Percentiles rank a stretch among this genome's conserved stretches.
Conservation (phyloP, 2,113 vertebrate species). For the Heterochromis multidens region DNA sequence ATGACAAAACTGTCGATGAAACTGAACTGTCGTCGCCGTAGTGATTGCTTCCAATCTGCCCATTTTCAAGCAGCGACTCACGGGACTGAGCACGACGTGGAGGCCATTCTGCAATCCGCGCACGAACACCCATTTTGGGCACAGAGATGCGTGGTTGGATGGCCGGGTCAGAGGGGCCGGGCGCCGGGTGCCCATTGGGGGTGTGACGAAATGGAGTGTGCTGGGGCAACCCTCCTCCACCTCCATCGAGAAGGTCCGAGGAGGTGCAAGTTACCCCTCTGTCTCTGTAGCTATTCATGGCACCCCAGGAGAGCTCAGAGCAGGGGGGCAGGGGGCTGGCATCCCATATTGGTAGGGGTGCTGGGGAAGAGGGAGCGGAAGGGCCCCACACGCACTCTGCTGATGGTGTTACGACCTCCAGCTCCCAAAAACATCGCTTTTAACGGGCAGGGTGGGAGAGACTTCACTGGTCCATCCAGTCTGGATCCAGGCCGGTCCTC, state of each 20-base stretch:
- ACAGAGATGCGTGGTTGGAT: constrained; percentile 69
- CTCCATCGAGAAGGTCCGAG: constrained; percentile 76
- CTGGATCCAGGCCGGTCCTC: background rate
- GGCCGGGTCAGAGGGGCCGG: constrained; percentile 58
- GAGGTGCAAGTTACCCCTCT: constrained; percentile 79
- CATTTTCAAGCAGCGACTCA: constrained; percentile 74
- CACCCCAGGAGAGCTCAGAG: constrained; percentile 67
- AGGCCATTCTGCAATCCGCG: constrained; percentile 90
- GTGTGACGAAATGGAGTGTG: constrained; percentile 69
- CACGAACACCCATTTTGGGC: constrained; percentile 93
- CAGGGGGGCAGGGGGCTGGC: constrained; percentile 52
- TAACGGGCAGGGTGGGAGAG: background rate
- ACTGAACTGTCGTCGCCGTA: constrained; percentile 45
- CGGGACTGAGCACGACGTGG: constrained; percentile 81
- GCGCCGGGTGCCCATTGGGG: constrained; percentile 69
- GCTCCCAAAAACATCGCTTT: constrained; percentile 70
- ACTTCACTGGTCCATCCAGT: constrained; percentile 39
- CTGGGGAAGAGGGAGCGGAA: constrained; percentile 54
- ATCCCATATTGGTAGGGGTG: constrained; percentile 68
- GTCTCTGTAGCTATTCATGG: constrained; percentile 87
- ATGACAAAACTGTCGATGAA: constrained; percentile 38
- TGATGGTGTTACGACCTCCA: constrained; percentile 45
- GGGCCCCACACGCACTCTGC: constrained; percentile 54
- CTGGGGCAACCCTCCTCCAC: constrained; percentile 59
- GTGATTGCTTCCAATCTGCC: constrained; percentile 59